Evolutionary conservation across 2,113 vertebrate genomes (phyloP).

Genomic region (western clawed frog (Xenopus tropicalis)): UCB_Xtro_10.0 CM004451.2:29512001-29512500

Average conservation of each 20-base stretch:
- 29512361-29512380: not conserved
- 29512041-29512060: no score
- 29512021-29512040: no score
- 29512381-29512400: constrained; percentile 3
- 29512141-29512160: not conserved
- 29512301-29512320: constrained; percentile 4
- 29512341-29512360: constrained; percentile 5
- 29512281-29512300: constrained; percentile 6
- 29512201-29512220: not conserved
- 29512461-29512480: not conserved
- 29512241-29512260: constrained; percentile 8
- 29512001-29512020: no score
- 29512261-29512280: constrained; percentile 1
- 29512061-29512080: no score
- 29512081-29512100: no score
- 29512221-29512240: not conserved
- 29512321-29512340: constrained; percentile 3
- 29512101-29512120: no score
- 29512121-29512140: no score
- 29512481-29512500: not conserved
- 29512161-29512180: not conserved
- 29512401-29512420: not conserved
- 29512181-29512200: not conserved
- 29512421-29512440: not conserved
- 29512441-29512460: not conserved